A percentile compares a stretch with the other conserved stretches of the same genome.
phyloP scores from a whole-genome alignment of 2,797 vertebrate species.

The Odontamblyopus rebecca region DNA sequence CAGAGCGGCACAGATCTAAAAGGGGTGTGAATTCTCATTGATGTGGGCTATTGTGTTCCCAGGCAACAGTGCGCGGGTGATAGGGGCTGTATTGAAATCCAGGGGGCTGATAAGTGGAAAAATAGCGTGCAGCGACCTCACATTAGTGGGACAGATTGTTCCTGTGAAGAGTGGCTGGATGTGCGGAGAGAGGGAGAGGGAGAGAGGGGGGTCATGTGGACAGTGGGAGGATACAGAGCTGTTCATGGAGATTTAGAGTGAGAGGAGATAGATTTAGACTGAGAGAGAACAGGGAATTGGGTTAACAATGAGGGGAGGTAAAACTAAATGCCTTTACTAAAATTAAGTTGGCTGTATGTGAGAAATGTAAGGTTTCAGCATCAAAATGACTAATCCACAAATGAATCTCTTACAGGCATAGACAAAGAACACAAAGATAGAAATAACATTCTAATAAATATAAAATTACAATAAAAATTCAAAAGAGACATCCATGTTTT shows the following conservation, averaged over 20 bases:
- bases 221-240: constrained; percentile 39
- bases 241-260: constrained; percentile 34
- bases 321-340: neutral
- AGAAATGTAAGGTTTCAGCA: neutral
- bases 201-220: constrained; percentile 29
- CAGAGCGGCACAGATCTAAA: constrained; percentile 18
- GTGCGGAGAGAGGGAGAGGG: constrained; percentile 1
- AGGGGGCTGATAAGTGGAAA: constrained; percentile 62
- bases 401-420: neutral
- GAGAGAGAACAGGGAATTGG: constrained; percentile 22
- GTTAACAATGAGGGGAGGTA: neutral
- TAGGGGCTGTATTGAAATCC: constrained; percentile 72
- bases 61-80: constrained; percentile 66
- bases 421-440: too few species aligned
- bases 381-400: neutral
- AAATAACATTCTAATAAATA: too few species aligned
- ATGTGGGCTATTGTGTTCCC: constrained; percentile 63
- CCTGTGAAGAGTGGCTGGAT: constrained; percentile 54
- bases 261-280: constrained; percentile 17
- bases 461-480: too few species aligned
- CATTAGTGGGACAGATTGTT: constrained; percentile 66
- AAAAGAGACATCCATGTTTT: neutral
- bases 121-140: constrained; percentile 57
- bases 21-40: constrained; percentile 56
- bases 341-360: neutral